Base-by-base conservation (phyloP, 2,888 invertebrate species). In the Conomelus anceps region DNA sequence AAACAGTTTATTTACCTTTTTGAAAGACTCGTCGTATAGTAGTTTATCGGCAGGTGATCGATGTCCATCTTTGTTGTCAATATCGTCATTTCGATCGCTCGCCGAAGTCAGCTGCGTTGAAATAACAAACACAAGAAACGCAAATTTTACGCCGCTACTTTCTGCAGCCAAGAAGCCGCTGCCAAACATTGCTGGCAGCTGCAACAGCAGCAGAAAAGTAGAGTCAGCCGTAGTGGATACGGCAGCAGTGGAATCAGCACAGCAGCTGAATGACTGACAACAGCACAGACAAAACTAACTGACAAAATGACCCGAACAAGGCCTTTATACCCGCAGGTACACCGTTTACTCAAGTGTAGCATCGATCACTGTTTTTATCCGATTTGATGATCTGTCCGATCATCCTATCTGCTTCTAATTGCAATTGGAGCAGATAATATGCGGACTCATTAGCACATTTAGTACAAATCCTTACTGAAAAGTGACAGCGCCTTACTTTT, bases 351-450 rank as follows among this genome's bases (percentile, higher is more conserved):
- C 63, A 63, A 63, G 63, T 63, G 63, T 63, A n/a, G 63, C 63
- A 63, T 63, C n/a, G 63, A 63, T n/a, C 63, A 63, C n/a, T 63
- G 63, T 63, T 63, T 63, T 63, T 63, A 63, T 20, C 63, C n/a
- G 34, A 63, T 63, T n/a, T 63, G 63, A 63, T 63, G 63, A 63
- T 63, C 63, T n/a, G 63, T n/a, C n/a, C 63, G 63, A 63, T 63
- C 63, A 63, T 63, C 63, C 63, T n/a, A 63, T 63, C 63, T n/a
- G 63, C 63, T 63, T 20, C 63, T 63, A 63, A 63, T 63, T 63
- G n/a, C 63, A 63, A 63, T 63, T 86, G 86, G 86, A 86, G 86
- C 86, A 86, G 86, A 86, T 23, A 86, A 86, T 86, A n/a, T n/a
- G 24, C 86, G 24, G 29, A 86, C 29, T 86, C 86, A 86, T 63